Conservation (phyloP, 2,797 vertebrate genomes). For the Austrolebias charrua region DNA sequence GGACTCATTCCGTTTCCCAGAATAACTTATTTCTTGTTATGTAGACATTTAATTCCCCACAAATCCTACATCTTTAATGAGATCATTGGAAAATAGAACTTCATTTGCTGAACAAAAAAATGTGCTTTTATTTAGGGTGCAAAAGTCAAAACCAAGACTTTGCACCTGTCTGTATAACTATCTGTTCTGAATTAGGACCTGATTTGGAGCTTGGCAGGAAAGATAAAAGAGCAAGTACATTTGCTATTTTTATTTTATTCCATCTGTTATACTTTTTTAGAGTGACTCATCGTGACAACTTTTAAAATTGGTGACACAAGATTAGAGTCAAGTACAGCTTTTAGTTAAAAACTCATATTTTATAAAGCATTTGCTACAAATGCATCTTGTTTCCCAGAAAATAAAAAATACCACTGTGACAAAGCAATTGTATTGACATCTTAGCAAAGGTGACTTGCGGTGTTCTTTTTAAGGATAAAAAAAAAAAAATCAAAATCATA, state of each 20-base stretch:
- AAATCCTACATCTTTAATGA: neutral
- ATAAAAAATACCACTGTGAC: neutral
- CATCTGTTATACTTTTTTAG: neutral
- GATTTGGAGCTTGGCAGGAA: neutral
- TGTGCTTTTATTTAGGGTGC: neutral
- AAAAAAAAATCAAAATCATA: too few species aligned
- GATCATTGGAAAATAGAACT: too few species aligned
- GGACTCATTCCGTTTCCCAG: neutral
- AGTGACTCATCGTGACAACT: neutral
- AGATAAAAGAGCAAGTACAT: neutral
- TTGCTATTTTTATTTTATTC: neutral
- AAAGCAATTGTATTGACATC: neutral
- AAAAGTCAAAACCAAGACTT: too few species aligned
- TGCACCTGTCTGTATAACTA: too few species aligned
- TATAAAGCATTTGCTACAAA: too few species aligned
- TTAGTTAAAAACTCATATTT: too few species aligned
- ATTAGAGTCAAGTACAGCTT: constrained; percentile 1
- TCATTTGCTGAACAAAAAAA: neutral
- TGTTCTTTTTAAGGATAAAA: neutral
- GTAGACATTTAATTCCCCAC: too few species aligned
- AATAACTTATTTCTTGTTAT: neutral
- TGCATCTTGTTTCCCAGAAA: neutral
- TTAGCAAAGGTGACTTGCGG: neutral
- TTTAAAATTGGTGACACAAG: neutral
- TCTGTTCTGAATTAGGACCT: neutral